A percentile compares a stretch with the other conserved stretches of the same genome.
Evolutionary conservation across 2,888 invertebrate genomes (phyloP).

Genomic region (Melinopterus prodromus): DNA sequence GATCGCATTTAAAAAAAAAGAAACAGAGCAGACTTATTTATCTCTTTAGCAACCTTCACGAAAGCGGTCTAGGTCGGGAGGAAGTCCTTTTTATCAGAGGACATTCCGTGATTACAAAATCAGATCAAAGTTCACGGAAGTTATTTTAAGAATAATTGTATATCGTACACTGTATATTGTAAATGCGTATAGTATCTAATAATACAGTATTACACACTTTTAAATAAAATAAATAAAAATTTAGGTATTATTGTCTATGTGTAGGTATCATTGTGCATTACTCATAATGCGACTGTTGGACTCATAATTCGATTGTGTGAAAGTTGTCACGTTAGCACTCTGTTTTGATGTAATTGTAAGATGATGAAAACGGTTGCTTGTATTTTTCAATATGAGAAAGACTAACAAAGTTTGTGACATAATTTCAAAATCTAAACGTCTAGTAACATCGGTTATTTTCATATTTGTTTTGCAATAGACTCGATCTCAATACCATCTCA

Average conservation of each 20-base stretch:
- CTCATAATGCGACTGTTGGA: background rate
- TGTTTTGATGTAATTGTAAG: background rate
- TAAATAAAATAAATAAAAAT: background rate
- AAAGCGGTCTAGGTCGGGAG: slow-evolving; percentile 1
- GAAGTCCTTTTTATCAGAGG: slow-evolving; percentile 17
- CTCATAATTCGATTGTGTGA: background rate
- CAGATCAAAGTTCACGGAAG: background rate
- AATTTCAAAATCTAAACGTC: background rate
- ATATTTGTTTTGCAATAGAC: background rate
- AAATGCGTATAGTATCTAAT: too few species aligned
- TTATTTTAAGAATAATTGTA: background rate
- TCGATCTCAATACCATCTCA: too few species aligned
- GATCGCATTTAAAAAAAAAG: background rate
- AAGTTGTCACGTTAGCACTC: background rate
- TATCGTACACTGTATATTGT: too few species aligned
- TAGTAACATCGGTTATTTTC: background rate
- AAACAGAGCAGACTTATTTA: background rate
- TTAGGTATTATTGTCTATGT: background rate
- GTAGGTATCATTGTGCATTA: background rate
- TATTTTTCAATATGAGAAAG: background rate
- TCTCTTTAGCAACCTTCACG: background rate
- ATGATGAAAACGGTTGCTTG: background rate
- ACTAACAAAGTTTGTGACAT: background rate
- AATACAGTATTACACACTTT: too few species aligned
- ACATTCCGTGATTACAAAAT: slow-evolving; percentile 16